A percentile compares a stretch with the other conserved stretches of the same genome.
Conservation (phyloP, 1,140 invertebrate genomes). For the Phocides pigmalion region DNA sequence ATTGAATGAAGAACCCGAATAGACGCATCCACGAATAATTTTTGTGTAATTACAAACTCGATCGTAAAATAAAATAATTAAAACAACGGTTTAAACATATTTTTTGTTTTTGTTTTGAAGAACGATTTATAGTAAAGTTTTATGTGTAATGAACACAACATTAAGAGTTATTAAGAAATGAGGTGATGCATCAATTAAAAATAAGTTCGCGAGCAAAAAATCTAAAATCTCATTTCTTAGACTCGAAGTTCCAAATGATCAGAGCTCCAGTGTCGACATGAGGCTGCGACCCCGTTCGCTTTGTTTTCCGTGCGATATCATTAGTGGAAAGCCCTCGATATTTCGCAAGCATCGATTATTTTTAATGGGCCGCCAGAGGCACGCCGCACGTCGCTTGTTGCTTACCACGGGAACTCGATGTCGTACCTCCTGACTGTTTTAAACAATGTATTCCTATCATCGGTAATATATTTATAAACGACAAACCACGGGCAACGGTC, state of each 20-base stretch:
- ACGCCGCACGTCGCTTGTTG: constrained; percentile 52
- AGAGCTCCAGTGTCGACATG: constrained; percentile 37
- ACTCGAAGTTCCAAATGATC: constrained; percentile 28
- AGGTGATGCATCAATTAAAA: constrained; percentile 5
- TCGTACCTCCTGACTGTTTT: constrained; percentile 26
- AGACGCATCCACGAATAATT: no score
- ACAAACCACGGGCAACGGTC: no score
- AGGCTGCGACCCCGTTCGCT: constrained; percentile 59
- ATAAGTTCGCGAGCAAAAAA: constrained; percentile 17
- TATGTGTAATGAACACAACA: neutral
- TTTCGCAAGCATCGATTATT: constrained; percentile 79
- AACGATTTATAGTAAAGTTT: neutral
- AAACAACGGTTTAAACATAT: no score
- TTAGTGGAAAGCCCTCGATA: constrained; percentile 80
- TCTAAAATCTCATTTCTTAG: constrained; percentile 36
- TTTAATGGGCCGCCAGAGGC: constrained; percentile 76
- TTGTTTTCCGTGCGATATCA: constrained; percentile 79
- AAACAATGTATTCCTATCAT: neutral
- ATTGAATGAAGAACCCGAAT: constrained; percentile 1
- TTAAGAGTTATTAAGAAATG: neutral
- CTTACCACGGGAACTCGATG: constrained; percentile 52
- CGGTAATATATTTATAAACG: no score
- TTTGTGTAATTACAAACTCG: no score
- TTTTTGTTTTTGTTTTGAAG: no score
- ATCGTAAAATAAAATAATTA: no score